Evolutionary conservation across 2,888 invertebrate species (phyloP).

Genomic region (Tiliacea citrago): DNA sequence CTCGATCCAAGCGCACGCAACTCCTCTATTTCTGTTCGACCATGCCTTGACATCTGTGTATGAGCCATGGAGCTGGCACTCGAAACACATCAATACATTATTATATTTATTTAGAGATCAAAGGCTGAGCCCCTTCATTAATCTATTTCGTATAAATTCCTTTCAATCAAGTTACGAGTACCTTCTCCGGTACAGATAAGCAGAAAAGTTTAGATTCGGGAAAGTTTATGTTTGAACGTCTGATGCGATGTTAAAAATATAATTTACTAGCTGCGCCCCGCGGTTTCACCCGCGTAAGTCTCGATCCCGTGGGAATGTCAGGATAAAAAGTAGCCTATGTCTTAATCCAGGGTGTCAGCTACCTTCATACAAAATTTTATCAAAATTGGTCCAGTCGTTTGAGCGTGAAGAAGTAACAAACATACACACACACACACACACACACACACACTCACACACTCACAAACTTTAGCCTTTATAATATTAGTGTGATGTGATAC

Average conservation of each 20-base stretch:
- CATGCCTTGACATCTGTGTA: constrained; percentile 60
- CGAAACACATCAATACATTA: constrained; percentile 54
- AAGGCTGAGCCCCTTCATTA: constrained; percentile 52
- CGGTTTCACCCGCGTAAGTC: too few relatives aligned
- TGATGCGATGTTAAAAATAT: not conserved
- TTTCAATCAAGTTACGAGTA: constrained; percentile 20
- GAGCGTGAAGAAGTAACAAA: too few relatives aligned
- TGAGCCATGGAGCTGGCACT: constrained; percentile 49
- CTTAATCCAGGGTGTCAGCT: too few relatives aligned
- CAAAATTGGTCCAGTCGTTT: too few relatives aligned
- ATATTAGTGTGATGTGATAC: too few relatives aligned
- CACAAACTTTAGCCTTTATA: too few relatives aligned
- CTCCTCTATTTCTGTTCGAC: constrained; percentile 70
- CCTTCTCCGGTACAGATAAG: not conserved
- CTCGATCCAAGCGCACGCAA: constrained; percentile 63
- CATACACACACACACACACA: too few relatives aligned
- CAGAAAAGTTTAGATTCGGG: not conserved
- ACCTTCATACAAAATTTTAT: too few relatives aligned
- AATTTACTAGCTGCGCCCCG: too few relatives aligned
- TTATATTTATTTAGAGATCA: constrained; percentile 64
- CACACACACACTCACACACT: too few relatives aligned
- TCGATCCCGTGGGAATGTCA: too few relatives aligned
- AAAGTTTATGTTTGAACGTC: not conserved
- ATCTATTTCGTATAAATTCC: constrained; percentile 36
- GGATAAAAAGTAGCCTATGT: too few relatives aligned